Percentiles rank a stretch among this genome's conserved stretches.
These are phyloP conservation scores for Tipula confusa DNA, from an alignment of 2,888 invertebrate genomes.

Conservation along the genomic window DNA sequence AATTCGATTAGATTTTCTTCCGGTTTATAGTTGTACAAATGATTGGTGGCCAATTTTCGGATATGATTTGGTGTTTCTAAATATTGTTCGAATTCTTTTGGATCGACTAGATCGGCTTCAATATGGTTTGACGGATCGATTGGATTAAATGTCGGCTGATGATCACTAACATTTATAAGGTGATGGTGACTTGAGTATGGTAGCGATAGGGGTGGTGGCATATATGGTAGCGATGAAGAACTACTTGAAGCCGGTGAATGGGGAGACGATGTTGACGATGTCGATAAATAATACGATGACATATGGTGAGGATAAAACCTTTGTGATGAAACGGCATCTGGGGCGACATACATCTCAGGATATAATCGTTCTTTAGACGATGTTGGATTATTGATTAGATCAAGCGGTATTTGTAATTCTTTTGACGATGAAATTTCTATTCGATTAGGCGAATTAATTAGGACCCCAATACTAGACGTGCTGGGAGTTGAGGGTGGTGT, in stretches of 20 bases:
- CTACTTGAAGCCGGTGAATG: slow-evolving; percentile 35
- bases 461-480: slow-evolving; percentile 21
- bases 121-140: slow-evolving; percentile 32
- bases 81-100: slow-evolving; percentile 51
- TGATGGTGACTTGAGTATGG: neutral
- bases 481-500: slow-evolving; percentile 48
- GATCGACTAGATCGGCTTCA: slow-evolving; percentile 43
- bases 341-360: neutral
- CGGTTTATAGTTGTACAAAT: slow-evolving; percentile 33
- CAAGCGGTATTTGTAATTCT: slow-evolving; percentile 29
- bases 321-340: neutral
- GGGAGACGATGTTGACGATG: slow-evolving; percentile 35
- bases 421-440: slow-evolving; percentile 26
- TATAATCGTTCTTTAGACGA: neutral
- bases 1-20: slow-evolving; percentile 40
- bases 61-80: slow-evolving; percentile 39
- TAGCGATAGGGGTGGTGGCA: neutral
- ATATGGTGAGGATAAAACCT: neutral
- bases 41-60: neutral
- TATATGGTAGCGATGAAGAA: neutral
- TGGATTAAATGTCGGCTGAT: neutral
- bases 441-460: slow-evolving; percentile 32
- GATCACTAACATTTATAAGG: neutral
- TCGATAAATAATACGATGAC: neutral
- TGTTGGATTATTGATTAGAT: neutral